Conservation (phyloP, 2,113 vertebrate species). For the Ameiurus melas region DNA sequence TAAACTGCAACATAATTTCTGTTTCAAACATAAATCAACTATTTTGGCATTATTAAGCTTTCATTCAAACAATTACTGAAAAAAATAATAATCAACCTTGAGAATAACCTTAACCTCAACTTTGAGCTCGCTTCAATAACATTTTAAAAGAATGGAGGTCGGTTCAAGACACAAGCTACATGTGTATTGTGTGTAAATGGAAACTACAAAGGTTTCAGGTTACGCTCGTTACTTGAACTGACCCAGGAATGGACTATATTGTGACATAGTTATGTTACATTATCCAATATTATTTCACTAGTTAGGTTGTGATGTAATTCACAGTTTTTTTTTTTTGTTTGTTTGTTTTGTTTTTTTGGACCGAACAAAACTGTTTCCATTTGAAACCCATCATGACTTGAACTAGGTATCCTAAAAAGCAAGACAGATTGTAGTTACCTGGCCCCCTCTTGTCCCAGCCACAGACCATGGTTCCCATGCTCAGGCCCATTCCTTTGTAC, state of each 20-base stretch:
- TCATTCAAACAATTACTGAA: background rate
- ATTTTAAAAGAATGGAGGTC: too few relatives aligned
- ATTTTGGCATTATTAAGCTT: background rate
- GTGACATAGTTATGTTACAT: background rate
- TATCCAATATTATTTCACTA: background rate
- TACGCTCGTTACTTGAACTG: too few relatives aligned
- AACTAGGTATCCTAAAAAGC: background rate
- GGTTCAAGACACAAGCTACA: too few relatives aligned
- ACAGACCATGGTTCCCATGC: slow-evolving; percentile 94
- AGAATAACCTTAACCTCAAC: background rate
- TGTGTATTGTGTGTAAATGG: too few relatives aligned
- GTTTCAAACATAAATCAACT: too few relatives aligned
- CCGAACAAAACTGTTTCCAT: too few relatives aligned
- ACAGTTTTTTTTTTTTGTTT: background rate
- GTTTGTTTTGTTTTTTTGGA: background rate
- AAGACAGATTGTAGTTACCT: slow-evolving; percentile 67
- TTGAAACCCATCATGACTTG: background rate
- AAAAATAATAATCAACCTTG: background rate
- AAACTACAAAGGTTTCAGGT: too few relatives aligned
- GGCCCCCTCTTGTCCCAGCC: slow-evolving; percentile 94
- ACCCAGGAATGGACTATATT: too few relatives aligned
- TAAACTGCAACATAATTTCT: background rate
- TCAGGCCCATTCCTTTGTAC: slow-evolving; percentile 92
- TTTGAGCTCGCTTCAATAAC: background rate
- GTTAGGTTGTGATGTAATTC: background rate